These are phyloP conservation scores for Tricholauxania praeusta DNA, from an alignment of 2,888 invertebrate genomes.

Conservation along the genomic window DNA sequence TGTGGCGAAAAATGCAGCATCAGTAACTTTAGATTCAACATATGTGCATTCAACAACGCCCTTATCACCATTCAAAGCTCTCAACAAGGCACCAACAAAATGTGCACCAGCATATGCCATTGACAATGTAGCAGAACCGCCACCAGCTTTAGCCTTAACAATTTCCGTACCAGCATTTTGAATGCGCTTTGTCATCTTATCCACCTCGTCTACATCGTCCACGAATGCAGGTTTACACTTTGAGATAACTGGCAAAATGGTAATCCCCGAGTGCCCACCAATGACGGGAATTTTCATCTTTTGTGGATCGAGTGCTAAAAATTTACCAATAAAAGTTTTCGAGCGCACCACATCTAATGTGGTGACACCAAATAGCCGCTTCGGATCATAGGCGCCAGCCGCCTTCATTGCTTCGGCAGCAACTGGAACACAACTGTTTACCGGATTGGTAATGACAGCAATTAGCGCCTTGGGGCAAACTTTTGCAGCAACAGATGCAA, in stretches of 20 bases:
- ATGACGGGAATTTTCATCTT: slow-evolving; percentile 89
- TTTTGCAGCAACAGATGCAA: slow-evolving; percentile 81
- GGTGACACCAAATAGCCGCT: slow-evolving; percentile 93
- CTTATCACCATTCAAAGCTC: slow-evolving; percentile 73
- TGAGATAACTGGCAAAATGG: slow-evolving; percentile 94
- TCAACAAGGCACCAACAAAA: slow-evolving; percentile 83
- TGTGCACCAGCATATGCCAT: slow-evolving; percentile 96
- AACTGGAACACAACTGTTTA: slow-evolving; percentile 97
- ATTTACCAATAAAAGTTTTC: slow-evolving; percentile 89
- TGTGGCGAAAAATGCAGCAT: slow-evolving; percentile 93
- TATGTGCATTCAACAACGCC: slow-evolving; percentile 87
- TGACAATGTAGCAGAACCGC: slow-evolving; percentile 96
- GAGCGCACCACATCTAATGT: slow-evolving; percentile 95
- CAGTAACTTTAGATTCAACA: slow-evolving; percentile 84
- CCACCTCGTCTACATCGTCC: slow-evolving; percentile 80
- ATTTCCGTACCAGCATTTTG: slow-evolving; percentile 97
- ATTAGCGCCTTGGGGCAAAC: slow-evolving; percentile 89
- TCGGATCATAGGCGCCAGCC: slow-evolving; percentile 84
- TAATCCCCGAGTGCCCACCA: slow-evolving; percentile 96
- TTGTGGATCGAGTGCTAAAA: slow-evolving; percentile 84
- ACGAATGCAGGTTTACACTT: slow-evolving; percentile 85
- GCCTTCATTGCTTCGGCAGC: slow-evolving; percentile 88
- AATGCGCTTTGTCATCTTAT: slow-evolving; percentile 87
- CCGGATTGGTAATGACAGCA: slow-evolving; percentile 96
- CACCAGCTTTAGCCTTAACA: slow-evolving; percentile 91